A percentile compares a stretch with the other conserved stretches of the same genome.
phyloP scores from a whole-genome alignment of 2,888 invertebrate genomes.

The Drosophila pegasa region DNA sequence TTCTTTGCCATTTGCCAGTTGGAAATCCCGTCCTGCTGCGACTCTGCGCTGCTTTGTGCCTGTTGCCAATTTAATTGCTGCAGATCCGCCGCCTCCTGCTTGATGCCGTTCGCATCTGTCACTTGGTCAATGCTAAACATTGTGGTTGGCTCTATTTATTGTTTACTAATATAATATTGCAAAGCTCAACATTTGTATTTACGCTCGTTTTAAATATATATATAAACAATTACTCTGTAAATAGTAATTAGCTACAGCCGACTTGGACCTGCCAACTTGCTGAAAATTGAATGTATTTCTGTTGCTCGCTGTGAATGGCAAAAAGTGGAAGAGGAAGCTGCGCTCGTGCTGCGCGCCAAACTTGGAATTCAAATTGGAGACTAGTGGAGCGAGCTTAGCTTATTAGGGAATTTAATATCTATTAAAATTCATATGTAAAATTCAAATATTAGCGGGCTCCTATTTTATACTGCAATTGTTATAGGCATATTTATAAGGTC shows the following conservation, averaged over 20 bases:
- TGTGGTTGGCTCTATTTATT: neutral
- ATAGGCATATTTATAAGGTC: too few species aligned
- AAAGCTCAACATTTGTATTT: neutral
- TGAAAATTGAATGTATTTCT: neutral
- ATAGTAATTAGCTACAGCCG: slow-evolving; percentile 2
- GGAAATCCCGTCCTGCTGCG: slow-evolving; percentile 4
- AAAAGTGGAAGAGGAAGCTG: neutral
- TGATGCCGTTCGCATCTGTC: slow-evolving; percentile 12
- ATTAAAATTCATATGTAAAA: too few species aligned
- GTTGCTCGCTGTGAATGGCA: slow-evolving; percentile 1
- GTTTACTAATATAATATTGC: neutral
- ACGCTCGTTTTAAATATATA: slow-evolving; percentile 7
- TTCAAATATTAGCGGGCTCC: too few species aligned
- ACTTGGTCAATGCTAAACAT: slow-evolving; percentile 6
- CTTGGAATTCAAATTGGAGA: neutral
- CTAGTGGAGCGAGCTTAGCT: too few species aligned
- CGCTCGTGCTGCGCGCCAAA: neutral
- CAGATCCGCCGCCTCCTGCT: slow-evolving; percentile 18
- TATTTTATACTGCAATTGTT: too few species aligned
- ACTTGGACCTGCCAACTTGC: slow-evolving; percentile 17
- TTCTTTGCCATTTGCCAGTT: slow-evolving; percentile 5
- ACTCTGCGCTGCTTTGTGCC: neutral
- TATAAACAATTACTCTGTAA: slow-evolving; percentile 18
- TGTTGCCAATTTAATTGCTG: slow-evolving; percentile 31
- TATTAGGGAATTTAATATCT: too few species aligned